Base-by-base conservation (phyloP, 2,888 invertebrate species). In the Drosophila prolongata region DNA sequence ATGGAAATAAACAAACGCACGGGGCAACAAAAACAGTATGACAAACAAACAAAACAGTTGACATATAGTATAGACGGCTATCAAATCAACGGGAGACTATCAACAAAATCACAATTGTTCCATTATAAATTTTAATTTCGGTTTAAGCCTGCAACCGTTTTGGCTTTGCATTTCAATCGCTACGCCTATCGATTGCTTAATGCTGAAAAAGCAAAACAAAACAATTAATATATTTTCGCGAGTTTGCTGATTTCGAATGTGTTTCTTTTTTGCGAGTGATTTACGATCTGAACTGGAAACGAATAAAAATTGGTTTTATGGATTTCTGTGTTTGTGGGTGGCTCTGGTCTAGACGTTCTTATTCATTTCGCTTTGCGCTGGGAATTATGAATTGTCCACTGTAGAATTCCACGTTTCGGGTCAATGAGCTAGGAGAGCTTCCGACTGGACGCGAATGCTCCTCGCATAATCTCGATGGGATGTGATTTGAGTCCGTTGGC, bases 361-460 rank as follows among this genome's bases (percentile, higher is more conserved):
- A 11, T 24, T 50, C 40, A 13, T 19, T 44, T 27, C 50, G 34
- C 43, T 38, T 10, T 58, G 57, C 38, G 16, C 55, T 16, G 14
- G 34, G 30, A 62, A 46, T 50, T 66, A 61, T 61, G 60, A 60
- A 59, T 35, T 59, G 49, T 47, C 27, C 35, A 14, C 30, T 35
- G 34, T 34, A 35, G 35, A 30, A 47, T 66, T 57, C 59, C 54
- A 49, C 24, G 46, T 46, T 60, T 14, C 35, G 61, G 84, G 87
- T 85, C 89, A 87, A 75, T 74, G 89, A 19, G 68, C 81, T 46
- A 40, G 35, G 38, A 73, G 74, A 76, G 88, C 83, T 83, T 83
- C 83, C 83, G 84, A 83, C 62, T 30, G 59, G 65, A 64, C 68
- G 64, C 56, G 70, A 66, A 70, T 61, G 43, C 66, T 67, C 19